phyloP scores from a whole-genome alignment of 2,888 invertebrate genomes.

The Syritta pipiens region DNA sequence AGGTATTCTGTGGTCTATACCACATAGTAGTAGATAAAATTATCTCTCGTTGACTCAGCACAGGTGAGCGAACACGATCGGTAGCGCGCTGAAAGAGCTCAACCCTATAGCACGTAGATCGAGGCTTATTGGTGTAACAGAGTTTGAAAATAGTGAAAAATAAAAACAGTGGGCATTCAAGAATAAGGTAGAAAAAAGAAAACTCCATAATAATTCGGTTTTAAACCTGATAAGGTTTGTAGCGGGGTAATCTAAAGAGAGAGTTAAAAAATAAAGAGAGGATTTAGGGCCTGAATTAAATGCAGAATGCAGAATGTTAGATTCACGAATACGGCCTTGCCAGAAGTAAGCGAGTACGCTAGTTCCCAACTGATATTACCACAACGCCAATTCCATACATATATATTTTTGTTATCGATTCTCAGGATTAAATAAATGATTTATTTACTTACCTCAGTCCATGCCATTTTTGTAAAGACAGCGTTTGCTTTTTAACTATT shows the following conservation, averaged over 20 bases:
- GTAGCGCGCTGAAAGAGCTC: conserved; percentile 50
- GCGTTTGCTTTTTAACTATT: not conserved
- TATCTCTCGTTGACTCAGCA: conserved; percentile 58
- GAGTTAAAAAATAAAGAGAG: conserved; percentile 14
- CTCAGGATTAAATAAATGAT: not conserved
- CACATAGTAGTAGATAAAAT: conserved; percentile 49
- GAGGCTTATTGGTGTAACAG: conserved; percentile 42
- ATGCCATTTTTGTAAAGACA: conserved; percentile 51
- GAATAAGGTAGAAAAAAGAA: conserved; percentile 14
- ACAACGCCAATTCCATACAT: too few species aligned
- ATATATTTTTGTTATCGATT: conserved; percentile 4
- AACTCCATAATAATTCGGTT: not conserved
- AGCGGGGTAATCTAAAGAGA: not conserved
- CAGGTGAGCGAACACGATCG: conserved; percentile 64
- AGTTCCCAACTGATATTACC: too few species aligned
- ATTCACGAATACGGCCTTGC: conserved; percentile 7
- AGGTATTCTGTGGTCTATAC: conserved; percentile 35
- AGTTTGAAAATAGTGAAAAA: conserved; percentile 42
- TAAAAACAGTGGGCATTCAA: conserved; percentile 22
- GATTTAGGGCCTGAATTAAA: conserved; percentile 3
- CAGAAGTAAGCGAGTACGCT: conserved; percentile 9
- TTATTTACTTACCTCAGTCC: conserved; percentile 58
- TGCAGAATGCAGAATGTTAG: not conserved
- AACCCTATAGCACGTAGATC: conserved; percentile 39
- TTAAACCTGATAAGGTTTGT: not conserved